A percentile compares a stretch with the other conserved stretches of the same genome.
Evolutionary conservation across 2,888 invertebrate species (phyloP).

Genomic region (Melinaea menophilus): DNA sequence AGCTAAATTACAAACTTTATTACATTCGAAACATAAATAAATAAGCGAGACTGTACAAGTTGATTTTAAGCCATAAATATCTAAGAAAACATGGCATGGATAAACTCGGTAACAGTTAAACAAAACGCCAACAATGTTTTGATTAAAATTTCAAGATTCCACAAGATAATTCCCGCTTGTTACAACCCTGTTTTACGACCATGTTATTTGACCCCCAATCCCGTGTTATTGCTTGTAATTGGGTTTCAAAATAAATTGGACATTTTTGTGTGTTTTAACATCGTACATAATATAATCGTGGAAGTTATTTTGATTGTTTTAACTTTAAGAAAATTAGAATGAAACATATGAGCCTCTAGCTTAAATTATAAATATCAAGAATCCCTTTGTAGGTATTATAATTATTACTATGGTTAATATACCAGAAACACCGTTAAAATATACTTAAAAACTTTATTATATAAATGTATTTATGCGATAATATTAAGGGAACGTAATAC

Average conservation of each 20-base stretch:
- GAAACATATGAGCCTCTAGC: too few species aligned
- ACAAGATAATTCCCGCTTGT: conserved; percentile 34
- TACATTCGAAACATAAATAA: neutral
- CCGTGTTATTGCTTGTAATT: conserved; percentile 52
- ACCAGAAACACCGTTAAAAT: too few species aligned
- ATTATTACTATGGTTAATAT: conserved; percentile 16
- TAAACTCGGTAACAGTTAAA: conserved; percentile 17
- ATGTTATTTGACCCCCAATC: conserved; percentile 40
- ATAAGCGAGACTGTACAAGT: conserved; percentile 12
- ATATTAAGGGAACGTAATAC: conserved; percentile 14
- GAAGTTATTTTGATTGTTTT: conserved; percentile 1
- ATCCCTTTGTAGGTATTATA: too few species aligned
- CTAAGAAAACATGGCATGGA: conserved; percentile 6
- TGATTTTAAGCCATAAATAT: conserved; percentile 21
- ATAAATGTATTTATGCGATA: too few species aligned
- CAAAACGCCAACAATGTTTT: conserved; percentile 28
- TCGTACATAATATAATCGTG: neutral
- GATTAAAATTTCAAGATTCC: conserved; percentile 30
- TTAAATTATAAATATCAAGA: too few species aligned
- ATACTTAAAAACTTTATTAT: too few species aligned
- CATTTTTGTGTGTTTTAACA: conserved; percentile 54
- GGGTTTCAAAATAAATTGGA: conserved; percentile 57
- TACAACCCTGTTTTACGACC: conserved; percentile 41
- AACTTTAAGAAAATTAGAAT: too few species aligned
- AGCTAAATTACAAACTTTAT: too few species aligned